Conservation (phyloP, 37 sponge, comb jelly and placozoan species). For the Crambe crambe region DNA sequence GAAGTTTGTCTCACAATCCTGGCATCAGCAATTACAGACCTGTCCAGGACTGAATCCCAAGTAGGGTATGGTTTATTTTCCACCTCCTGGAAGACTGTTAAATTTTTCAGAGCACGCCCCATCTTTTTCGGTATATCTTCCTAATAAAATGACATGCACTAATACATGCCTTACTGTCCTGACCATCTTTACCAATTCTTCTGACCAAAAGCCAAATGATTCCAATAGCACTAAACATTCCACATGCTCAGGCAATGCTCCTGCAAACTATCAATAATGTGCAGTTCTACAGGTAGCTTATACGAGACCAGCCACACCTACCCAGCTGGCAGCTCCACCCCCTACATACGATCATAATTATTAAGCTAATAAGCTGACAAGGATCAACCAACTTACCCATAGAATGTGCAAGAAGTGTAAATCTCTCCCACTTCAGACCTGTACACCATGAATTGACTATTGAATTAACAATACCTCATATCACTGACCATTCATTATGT, state of each 20-base stretch:
- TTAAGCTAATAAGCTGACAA: not conserved
- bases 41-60: slow-evolving; percentile 52
- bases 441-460: not conserved
- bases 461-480: too few species aligned
- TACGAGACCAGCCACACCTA: not conserved
- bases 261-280: slow-evolving; percentile 46
- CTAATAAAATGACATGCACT: slow-evolving; percentile 7
- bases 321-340: slow-evolving; percentile 44
- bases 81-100: not conserved
- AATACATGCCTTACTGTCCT: not conserved
- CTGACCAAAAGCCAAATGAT: slow-evolving; percentile 20
- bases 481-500: slow-evolving; percentile 63
- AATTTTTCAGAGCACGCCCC: slow-evolving; percentile 29
- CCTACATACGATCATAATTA: slow-evolving; percentile 10
- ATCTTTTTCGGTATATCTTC: slow-evolving; percentile 38
- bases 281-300: not conserved
- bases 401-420: slow-evolving; percentile 67
- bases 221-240: slow-evolving; percentile 45
- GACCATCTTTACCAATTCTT: slow-evolving; percentile 13
- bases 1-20: too few species aligned
- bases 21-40: slow-evolving; percentile 26
- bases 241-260: slow-evolving; percentile 50
- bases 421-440: slow-evolving; percentile 75
- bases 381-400: slow-evolving; percentile 45
- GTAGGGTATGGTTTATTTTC: slow-evolving; percentile 45